Percentiles rank a stretch among this genome's conserved stretches.
phyloP scores from a whole-genome alignment of 2,888 invertebrate genomes.

The Piscicola geometra region DNA sequence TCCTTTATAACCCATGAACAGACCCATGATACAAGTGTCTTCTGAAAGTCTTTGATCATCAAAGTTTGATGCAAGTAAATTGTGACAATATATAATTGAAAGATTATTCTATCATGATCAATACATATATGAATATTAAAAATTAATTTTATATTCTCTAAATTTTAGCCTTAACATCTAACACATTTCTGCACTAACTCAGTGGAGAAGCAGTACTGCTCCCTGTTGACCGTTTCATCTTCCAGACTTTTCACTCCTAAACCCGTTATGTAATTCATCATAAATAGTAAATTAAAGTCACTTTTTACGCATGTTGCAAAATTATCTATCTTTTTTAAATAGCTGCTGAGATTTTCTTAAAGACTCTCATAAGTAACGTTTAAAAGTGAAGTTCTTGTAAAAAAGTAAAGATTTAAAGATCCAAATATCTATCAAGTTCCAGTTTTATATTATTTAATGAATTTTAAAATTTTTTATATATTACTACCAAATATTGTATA shows the following conservation, averaged over 20 bases:
- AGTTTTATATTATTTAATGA: too few relatives aligned
- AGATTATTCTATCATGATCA: neutral
- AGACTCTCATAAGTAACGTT: too few relatives aligned
- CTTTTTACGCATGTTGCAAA: too few relatives aligned
- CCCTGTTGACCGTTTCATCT: neutral
- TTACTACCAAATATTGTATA: too few relatives aligned
- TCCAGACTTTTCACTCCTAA: neutral
- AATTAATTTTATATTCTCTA: neutral
- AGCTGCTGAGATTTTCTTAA: too few relatives aligned
- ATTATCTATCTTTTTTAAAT: too few relatives aligned
- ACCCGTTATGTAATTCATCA: slow-evolving; percentile 5
- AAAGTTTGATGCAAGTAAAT: too few relatives aligned
- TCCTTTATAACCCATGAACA: slow-evolving; percentile 5
- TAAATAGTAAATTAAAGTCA: neutral
- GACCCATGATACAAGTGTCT: neutral
- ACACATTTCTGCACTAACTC: neutral
- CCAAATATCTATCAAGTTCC: too few relatives aligned
- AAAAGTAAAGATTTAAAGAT: too few relatives aligned
- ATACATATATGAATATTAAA: neutral
- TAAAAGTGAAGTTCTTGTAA: too few relatives aligned
- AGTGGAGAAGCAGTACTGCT: slow-evolving; percentile 1
- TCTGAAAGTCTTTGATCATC: neutral
- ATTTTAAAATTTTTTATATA: too few relatives aligned
- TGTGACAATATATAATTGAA: too few relatives aligned
- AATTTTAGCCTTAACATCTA: neutral